Evolutionary conservation across 2,113 vertebrate genomes (phyloP), one percentile per base, ranked within the genome.

Genomic region (Corythornis vintsioides): DNA sequence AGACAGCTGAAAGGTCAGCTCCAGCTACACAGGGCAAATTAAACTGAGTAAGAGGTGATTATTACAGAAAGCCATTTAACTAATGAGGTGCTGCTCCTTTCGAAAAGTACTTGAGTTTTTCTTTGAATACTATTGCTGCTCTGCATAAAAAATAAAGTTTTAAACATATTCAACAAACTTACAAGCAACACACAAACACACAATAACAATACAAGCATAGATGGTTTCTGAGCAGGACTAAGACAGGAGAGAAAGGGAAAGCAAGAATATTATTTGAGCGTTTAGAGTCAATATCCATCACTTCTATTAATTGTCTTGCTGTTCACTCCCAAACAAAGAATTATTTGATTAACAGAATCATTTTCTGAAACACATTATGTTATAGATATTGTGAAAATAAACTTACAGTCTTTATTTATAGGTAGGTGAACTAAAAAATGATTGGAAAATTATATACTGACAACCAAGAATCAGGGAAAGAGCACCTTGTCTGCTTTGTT

Each of bases 1-100:
- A 75, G 93, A 79, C 75, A 92, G 96, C 74, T 91, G 94, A 96
- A 72, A 95, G 95, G 95, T 94, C 94, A 94, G 33, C 94, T 77
- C 90, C 93, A 94, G 75, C 90, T 29, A 7, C 31, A 2, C 31
- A 63, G 92, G 94, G 93, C 94, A 89, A 76, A 93, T 70, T 65
- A 60, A 96, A 89, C 67, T 26, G 86, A 96, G 66, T 15, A 11
- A 2, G 14, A 89, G 65, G 93, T 11, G 60, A 67, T 82, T 73
- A 84, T 61, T 33, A 43, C 52, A 60, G 31, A 82, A 56, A 66
- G 45, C 3, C 20, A 52, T 50, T 89, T 87, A 94, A 92, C 88
- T 79, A 89, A 90, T 22, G 38, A 84, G 52, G 64, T 38, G 38
- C 93, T 72, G 72, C 48, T 87, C 43, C 72, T 71, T 24, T 43